phyloP scores from a whole-genome alignment of 30 jellyfish, hydroid and myxozoan species.

The Hydractinia echinata region DNA sequence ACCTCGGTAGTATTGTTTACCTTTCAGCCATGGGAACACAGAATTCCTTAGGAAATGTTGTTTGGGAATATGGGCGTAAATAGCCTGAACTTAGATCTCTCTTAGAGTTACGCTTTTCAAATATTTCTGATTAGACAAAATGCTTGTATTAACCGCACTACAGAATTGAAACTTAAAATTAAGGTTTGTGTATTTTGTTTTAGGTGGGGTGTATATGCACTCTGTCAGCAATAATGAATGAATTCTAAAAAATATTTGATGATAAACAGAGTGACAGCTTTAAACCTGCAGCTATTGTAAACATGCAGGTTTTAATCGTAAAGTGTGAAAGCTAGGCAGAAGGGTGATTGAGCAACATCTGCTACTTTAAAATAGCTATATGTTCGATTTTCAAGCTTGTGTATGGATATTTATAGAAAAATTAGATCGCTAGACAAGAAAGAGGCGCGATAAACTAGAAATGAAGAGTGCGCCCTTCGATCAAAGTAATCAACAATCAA shows the following conservation, averaged over 20 bases:
- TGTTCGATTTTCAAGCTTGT: too few relatives aligned
- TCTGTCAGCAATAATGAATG: conserved; percentile 12
- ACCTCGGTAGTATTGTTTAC: too few relatives aligned
- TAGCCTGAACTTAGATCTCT: not conserved
- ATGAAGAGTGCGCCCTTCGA: too few relatives aligned
- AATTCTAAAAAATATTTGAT: conserved; percentile 12
- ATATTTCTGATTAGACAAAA: not conserved
- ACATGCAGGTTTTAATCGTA: not conserved
- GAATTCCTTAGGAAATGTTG: too few relatives aligned
- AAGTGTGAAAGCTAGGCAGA: too few relatives aligned
- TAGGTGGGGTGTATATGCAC: conserved; percentile 26
- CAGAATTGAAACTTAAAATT: not conserved
- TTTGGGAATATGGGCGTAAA: too few relatives aligned
- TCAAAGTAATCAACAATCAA: too few relatives aligned
- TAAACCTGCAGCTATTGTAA: conserved; percentile 17
- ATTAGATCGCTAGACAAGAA: too few relatives aligned
- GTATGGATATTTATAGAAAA: too few relatives aligned
- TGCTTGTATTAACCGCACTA: not conserved
- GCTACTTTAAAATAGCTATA: too few relatives aligned
- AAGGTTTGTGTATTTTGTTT: not conserved
- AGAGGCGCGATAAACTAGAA: too few relatives aligned
- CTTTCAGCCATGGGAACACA: too few relatives aligned
- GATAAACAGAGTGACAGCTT: conserved; percentile 24
- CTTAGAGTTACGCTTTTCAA: not conserved
- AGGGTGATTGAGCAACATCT: not conserved